These are phyloP conservation scores for Climacteris rufus DNA, from an alignment of 2,113 vertebrate species.

Conservation along the genomic window DNA sequence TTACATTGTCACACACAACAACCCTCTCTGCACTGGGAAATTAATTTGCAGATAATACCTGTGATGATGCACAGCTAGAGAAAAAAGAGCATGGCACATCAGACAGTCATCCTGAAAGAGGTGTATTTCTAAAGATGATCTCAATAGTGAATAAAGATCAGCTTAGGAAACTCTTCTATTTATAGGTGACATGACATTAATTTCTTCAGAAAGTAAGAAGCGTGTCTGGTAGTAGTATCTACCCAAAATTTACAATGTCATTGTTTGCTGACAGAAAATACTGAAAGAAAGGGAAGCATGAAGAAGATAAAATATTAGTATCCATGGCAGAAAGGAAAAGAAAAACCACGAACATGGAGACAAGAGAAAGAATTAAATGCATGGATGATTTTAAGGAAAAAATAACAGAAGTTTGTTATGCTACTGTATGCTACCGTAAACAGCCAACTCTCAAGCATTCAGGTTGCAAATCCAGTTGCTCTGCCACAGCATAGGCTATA, in stretches of 20 bases:
- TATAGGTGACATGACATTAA: background rate
- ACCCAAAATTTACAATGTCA: background rate
- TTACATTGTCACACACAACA: background rate
- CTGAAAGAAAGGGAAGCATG: background rate
- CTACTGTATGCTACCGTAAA: background rate
- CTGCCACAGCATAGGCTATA: background rate
- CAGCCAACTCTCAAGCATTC: background rate
- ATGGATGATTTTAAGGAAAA: background rate
- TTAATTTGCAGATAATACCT: background rate
- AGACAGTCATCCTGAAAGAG: background rate
- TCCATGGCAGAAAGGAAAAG: background rate
- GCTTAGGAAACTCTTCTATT: background rate
- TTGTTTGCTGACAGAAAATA: background rate
- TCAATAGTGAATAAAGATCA: background rate
- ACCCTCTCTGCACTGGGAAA: background rate
- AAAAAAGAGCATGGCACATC: background rate
- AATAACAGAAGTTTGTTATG: background rate
- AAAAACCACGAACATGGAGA: background rate
- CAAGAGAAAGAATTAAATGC: background rate
- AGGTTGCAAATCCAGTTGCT: background rate
- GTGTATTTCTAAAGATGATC: background rate
- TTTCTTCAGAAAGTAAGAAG: background rate
- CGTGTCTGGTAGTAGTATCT: background rate
- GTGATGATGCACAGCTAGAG: background rate
- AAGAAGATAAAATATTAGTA: background rate